Evolutionary conservation across 2,113 vertebrate species (phyloP).

Genomic region (Xerus inauris): DNA sequence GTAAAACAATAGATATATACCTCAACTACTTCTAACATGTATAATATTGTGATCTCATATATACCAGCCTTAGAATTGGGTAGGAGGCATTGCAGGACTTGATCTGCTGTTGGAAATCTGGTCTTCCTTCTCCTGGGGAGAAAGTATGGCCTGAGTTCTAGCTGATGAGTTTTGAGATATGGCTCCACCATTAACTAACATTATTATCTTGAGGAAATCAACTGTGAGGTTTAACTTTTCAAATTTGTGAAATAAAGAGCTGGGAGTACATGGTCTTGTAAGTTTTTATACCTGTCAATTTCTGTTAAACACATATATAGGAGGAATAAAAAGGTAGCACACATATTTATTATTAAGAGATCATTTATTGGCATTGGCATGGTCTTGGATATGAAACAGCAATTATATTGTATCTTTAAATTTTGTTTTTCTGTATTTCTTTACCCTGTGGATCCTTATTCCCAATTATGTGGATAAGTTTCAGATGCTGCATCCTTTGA

Average conservation of each 20-base stretch:
- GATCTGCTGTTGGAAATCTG: background rate
- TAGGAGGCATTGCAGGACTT: background rate
- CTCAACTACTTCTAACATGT: background rate
- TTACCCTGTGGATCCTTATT: background rate
- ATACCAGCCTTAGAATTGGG: background rate
- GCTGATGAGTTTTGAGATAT: background rate
- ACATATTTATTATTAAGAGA: background rate
- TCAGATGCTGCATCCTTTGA: background rate
- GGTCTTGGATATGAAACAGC: background rate
- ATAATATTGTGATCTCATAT: background rate
- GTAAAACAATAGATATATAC: background rate
- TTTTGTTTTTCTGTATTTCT: background rate
- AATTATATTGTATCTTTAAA: background rate
- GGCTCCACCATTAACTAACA: background rate
- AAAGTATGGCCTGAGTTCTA: background rate
- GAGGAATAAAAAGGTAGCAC: background rate
- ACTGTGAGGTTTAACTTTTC: background rate
- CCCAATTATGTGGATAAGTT: background rate
- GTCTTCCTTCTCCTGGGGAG: background rate
- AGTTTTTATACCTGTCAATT: background rate
- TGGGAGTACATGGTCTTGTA: background rate
- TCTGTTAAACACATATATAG: background rate
- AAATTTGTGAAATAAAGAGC: constrained; percentile 23
- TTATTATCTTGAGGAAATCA: constrained; percentile 1
- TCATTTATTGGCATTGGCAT: background rate